These are phyloP conservation scores for Caenorhabditis macrosperma DNA, from an alignment of 2,888 invertebrate genomes.

Conservation along the genomic window DNA sequence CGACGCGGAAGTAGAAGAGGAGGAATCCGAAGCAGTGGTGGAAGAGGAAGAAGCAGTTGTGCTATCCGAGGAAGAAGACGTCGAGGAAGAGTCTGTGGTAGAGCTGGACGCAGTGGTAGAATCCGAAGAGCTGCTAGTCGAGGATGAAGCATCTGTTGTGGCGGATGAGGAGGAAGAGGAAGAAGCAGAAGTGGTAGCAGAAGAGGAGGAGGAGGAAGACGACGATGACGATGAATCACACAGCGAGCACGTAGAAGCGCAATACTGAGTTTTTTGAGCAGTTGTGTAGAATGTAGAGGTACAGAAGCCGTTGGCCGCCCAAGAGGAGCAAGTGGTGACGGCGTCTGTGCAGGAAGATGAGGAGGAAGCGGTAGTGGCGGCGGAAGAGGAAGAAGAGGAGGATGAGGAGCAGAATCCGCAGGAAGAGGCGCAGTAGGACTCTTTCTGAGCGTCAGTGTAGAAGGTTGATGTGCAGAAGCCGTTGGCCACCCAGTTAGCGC, in stretches of 20 bases:
- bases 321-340: no score
- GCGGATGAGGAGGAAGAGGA: not conserved
- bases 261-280: slow-evolving; percentile 34
- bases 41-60: not conserved
- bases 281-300: slow-evolving; percentile 39
- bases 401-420: slow-evolving; percentile 11
- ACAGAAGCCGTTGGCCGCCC: no score
- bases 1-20: slow-evolving; percentile 3
- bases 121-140: not conserved
- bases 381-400: slow-evolving; percentile 12
- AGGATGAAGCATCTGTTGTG: not conserved
- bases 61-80: not conserved
- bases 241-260: slow-evolving; percentile 24
- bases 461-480: slow-evolving; percentile 37
- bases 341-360: slow-evolving; percentile 9
- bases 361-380: not conserved
- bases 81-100: not conserved
- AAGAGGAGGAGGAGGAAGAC: not conserved
- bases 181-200: not conserved
- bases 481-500: slow-evolving; percentile 40
- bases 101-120: not conserved
- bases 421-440: slow-evolving; percentile 16
- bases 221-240: slow-evolving; percentile 19
- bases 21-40: not conserved
- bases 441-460: slow-evolving; percentile 36